A percentile compares a stretch with the other conserved stretches of the same genome.
Conservation (phyloP, 2,888 invertebrate species). For the Metacarcinus magister region DNA sequence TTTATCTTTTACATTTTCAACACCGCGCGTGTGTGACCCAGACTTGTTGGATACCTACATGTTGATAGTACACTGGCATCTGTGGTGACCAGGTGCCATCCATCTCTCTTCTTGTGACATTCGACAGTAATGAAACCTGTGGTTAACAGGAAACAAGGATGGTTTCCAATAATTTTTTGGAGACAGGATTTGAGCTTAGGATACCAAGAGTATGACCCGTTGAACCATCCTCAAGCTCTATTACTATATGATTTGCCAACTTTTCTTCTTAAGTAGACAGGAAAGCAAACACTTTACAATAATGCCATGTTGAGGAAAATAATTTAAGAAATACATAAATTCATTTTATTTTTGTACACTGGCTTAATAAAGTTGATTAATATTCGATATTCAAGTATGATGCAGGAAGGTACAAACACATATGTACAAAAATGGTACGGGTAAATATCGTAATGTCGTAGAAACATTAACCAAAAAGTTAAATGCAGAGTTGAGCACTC, state of each 20-base stretch:
- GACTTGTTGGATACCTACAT: no score
- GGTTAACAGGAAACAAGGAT: not conserved
- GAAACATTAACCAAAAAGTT: not conserved
- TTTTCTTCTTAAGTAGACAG: not conserved
- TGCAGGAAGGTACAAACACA: slow-evolving; percentile 18
- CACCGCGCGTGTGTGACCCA: not conserved
- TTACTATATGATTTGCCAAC: not conserved
- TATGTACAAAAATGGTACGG: not conserved
- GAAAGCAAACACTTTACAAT: not conserved
- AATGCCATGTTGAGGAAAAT: no score
- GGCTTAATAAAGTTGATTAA: not conserved
- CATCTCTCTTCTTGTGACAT: not conserved
- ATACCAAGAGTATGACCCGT: not conserved
- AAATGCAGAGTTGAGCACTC: slow-evolving; percentile 18
- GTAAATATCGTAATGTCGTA: not conserved
- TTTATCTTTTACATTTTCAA: not conserved
- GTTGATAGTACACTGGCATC: not conserved
- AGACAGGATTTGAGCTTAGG: not conserved
- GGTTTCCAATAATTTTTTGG: not conserved
- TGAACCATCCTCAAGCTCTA: not conserved
- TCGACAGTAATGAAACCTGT: not conserved
- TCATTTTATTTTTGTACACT: slow-evolving; percentile 50
- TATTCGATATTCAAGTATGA: not conserved
- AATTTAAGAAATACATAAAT: not conserved
- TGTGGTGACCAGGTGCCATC: not conserved